Conservation (phyloP, 2,113 vertebrate genomes). For the Colossoma macropomum region DNA sequence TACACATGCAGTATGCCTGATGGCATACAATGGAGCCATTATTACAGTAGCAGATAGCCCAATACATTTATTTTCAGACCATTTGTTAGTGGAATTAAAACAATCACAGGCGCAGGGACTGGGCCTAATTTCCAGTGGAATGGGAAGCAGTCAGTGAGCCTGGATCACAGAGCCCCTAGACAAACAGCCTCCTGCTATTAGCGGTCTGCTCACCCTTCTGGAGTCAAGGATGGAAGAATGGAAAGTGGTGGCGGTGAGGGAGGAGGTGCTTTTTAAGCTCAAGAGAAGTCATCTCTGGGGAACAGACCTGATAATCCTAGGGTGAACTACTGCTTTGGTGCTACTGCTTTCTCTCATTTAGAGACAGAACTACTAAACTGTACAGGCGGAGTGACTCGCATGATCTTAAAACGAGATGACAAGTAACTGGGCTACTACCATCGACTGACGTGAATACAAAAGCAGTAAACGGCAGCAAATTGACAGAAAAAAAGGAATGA, state of each 20-base stretch:
- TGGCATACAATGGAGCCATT: constrained; percentile 57
- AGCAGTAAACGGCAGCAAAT: background rate
- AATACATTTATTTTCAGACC: constrained; percentile 59
- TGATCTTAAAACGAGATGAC: background rate
- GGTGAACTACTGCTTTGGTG: background rate
- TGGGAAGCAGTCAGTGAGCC: constrained; percentile 49
- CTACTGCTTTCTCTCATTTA: background rate
- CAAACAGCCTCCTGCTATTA: constrained; percentile 60
- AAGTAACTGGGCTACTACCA: background rate
- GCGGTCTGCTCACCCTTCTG: constrained; percentile 46
- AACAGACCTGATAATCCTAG: constrained; percentile 40
- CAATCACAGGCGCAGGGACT: constrained; percentile 53
- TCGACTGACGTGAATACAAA: background rate
- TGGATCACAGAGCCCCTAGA: constrained; percentile 52
- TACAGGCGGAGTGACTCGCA: background rate
- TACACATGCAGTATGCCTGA: constrained; percentile 13
- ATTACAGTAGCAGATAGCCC: constrained; percentile 51
- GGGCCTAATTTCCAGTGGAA: constrained; percentile 59
- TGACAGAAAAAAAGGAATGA: too few relatives aligned
- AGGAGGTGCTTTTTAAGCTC: constrained; percentile 16
- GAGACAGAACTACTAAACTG: background rate
- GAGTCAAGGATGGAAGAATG: constrained; percentile 38
- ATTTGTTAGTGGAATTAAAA: constrained; percentile 60
- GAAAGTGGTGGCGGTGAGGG: constrained; percentile 35
- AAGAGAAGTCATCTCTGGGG: constrained; percentile 43